Percentiles rank a stretch among this genome's conserved stretches.
Conservation (phyloP, 2,888 invertebrate genomes). For the Pterobdella sp. region DNA sequence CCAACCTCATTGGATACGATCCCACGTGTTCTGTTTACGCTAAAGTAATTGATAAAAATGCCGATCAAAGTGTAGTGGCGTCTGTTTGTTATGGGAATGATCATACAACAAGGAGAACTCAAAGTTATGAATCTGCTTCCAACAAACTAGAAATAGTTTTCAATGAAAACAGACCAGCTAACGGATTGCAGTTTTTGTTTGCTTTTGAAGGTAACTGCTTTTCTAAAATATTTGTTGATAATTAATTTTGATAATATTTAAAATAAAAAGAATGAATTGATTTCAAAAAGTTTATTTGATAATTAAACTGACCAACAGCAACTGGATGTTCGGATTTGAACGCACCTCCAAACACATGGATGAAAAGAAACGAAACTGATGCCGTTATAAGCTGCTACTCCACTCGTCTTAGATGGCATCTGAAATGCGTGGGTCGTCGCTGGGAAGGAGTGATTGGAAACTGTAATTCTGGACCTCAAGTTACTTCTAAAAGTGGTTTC, state of each 20-base stretch:
- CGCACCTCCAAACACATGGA: conserved; percentile 13
- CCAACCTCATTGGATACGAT: not conserved
- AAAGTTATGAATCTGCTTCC: not conserved
- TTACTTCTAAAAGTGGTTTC: not conserved
- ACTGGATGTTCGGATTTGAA: conserved; percentile 25
- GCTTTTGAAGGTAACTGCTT: conserved; percentile 18
- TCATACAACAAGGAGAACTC: not conserved
- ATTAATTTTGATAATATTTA: too few relatives aligned
- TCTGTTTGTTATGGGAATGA: conserved; percentile 7
- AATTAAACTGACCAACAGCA: too few relatives aligned
- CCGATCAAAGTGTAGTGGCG: not conserved
- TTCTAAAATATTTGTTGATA: too few relatives aligned
- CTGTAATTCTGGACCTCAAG: conserved; percentile 14
- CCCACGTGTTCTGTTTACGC: conserved; percentile 1
- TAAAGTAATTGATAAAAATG: conserved; percentile 10
- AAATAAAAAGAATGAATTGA: too few relatives aligned
- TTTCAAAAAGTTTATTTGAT: too few relatives aligned
- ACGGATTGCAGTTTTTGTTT: conserved; percentile 3
- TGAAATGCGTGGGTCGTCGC: conserved; percentile 21
- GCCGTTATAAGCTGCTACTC: conserved; percentile 21
- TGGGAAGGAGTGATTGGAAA: conserved; percentile 23
- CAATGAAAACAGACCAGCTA: not conserved
- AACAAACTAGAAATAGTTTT: conserved; percentile 16
- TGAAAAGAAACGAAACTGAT: conserved; percentile 23
- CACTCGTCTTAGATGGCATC: conserved; percentile 25